Conservation (phyloP, 2,113 vertebrate genomes). For the Melanotaenia duboulayi region DNA sequence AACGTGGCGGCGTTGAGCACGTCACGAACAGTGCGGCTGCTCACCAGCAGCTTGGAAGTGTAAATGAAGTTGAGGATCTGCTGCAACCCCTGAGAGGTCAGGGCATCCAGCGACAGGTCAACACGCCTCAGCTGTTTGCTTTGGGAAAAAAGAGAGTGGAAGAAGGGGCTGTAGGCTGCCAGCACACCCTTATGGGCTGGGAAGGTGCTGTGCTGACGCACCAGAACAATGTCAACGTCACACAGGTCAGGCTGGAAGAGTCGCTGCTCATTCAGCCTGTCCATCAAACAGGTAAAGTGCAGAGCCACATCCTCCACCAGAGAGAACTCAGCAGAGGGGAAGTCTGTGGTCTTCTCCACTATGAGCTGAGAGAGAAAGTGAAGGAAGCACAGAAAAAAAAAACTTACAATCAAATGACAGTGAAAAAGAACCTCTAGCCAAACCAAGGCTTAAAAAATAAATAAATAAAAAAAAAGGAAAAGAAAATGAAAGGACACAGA, state of each 20-base stretch:
- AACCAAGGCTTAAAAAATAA: too few relatives aligned
- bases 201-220: slow-evolving; percentile 92
- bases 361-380: slow-evolving; percentile 84
- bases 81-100: slow-evolving; percentile 91
- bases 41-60: slow-evolving; percentile 94
- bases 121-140: slow-evolving; percentile 92
- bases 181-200: slow-evolving; percentile 94
- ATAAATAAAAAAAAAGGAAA: too few relatives aligned
- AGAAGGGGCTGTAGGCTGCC: slow-evolving; percentile 94
- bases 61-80: slow-evolving; percentile 98
- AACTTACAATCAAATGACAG: background rate
- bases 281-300: slow-evolving; percentile 96
- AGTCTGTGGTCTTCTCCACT: slow-evolving; percentile 96
- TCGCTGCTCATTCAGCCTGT: slow-evolving; percentile 94
- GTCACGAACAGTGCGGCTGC: slow-evolving; percentile 89
- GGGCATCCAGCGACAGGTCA: slow-evolving; percentile 91
- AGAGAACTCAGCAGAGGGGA: slow-evolving; percentile 92
- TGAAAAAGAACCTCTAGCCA: background rate
- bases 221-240: slow-evolving; percentile 96
- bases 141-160: slow-evolving; percentile 93
- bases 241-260: slow-evolving; percentile 95
- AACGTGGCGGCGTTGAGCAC: slow-evolving; percentile 90
- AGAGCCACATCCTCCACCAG: slow-evolving; percentile 95
- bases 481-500: too few relatives aligned
- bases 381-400: background rate